Conservation (phyloP, 2,797 vertebrate species). For the Gymnoscopelus braueri region DNA sequence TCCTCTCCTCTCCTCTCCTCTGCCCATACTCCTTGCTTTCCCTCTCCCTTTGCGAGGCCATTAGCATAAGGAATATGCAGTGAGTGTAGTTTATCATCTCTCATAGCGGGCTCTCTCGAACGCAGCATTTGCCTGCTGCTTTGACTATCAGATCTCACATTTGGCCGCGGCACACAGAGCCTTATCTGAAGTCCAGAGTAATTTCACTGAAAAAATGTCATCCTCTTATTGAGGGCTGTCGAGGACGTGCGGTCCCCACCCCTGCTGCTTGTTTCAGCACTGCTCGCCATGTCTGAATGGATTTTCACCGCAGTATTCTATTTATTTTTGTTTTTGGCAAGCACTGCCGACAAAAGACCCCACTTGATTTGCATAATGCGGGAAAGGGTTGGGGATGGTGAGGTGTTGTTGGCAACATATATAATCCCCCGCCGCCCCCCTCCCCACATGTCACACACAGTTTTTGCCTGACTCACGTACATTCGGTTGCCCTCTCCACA, state of each 20-base stretch:
- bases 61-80: background rate
- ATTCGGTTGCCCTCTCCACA: conserved; percentile 36
- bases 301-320: conserved; percentile 44
- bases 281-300: conserved; percentile 62
- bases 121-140: conserved; percentile 24
- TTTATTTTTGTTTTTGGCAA: conserved; percentile 30
- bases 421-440: no score
- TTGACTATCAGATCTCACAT: conserved; percentile 33
- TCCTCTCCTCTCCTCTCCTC: conserved; percentile 15
- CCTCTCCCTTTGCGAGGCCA: background rate
- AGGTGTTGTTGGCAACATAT: no score
- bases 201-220: conserved; percentile 8
- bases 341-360: conserved; percentile 48
- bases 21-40: conserved; percentile 7
- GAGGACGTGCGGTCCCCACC: background rate
- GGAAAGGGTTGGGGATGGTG: conserved; percentile 26
- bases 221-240: conserved; percentile 22
- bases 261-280: conserved; percentile 40
- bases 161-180: conserved; percentile 20
- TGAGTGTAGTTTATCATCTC: background rate
- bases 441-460: no score
- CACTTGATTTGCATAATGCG: conserved; percentile 61
- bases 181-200: conserved; percentile 28
- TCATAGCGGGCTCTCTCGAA: conserved; percentile 7
- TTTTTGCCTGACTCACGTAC: conserved; percentile 30